Evolutionary conservation across 1,140 invertebrate genomes (phyloP).

Genomic region (Lepidurus apus): DNA sequence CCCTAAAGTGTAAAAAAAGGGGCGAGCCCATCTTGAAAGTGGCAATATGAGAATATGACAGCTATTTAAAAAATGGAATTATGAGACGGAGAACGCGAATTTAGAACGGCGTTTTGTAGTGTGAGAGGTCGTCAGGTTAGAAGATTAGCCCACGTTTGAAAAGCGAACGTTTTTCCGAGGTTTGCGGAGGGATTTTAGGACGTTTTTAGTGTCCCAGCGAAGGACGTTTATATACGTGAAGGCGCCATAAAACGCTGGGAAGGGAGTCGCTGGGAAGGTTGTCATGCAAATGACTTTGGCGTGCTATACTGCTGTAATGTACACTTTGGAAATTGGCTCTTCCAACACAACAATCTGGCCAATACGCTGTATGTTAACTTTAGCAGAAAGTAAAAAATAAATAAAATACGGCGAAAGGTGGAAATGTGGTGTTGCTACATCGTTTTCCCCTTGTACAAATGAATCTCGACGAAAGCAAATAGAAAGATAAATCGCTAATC

Average conservation of each 20-base stretch:
- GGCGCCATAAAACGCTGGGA: constrained; percentile 7
- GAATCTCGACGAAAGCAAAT: too few species aligned
- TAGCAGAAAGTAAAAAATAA: too few species aligned
- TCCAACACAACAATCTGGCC: not conserved
- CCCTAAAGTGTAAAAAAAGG: too few species aligned
- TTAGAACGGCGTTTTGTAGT: not conserved
- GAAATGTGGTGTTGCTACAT: too few species aligned
- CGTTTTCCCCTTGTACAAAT: too few species aligned
- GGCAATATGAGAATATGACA: too few species aligned
- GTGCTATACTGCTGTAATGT: not conserved
- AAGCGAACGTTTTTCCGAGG: not conserved
- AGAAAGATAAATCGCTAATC: too few species aligned
- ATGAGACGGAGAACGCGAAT: not conserved
- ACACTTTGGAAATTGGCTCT: not conserved
- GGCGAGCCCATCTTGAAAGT: too few species aligned
- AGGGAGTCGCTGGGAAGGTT: too few species aligned
- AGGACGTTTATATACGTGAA: constrained; percentile 18
- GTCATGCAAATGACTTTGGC: constrained; percentile 21
- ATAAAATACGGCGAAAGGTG: too few species aligned
- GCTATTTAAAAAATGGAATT: not conserved
- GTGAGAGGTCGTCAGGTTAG: constrained; percentile 17
- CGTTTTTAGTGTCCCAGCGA: not conserved
- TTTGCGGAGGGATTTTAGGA: not conserved
- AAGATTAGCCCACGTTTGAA: not conserved
- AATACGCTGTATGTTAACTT: too few species aligned